These are phyloP conservation scores for Xiphophorus birchmanni DNA, from an alignment of 2,797 vertebrate genomes.

Conservation along the genomic window DNA sequence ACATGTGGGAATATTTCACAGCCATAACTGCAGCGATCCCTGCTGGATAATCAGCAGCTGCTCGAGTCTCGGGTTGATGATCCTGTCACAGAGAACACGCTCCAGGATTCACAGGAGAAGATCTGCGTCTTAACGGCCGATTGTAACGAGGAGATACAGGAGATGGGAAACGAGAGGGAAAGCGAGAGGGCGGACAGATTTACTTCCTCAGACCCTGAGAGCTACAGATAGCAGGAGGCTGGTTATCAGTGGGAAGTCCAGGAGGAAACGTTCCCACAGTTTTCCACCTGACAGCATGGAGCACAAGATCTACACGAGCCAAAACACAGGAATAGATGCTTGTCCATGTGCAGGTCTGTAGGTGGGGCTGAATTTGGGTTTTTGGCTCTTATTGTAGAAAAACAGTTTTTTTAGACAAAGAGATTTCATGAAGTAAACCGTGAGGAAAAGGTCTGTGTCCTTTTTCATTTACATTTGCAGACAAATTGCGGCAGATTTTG, in stretches of 20 bases:
- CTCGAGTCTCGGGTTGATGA: background rate
- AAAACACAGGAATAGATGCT: conserved; percentile 4
- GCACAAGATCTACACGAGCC: background rate
- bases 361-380: background rate
- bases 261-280: conserved; percentile 59
- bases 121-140: background rate
- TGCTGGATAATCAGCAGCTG: background rate
- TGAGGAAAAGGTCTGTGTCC: background rate
- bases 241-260: conserved; percentile 65
- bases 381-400: background rate
- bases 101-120: background rate
- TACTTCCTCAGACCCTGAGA: conserved; percentile 29
- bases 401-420: background rate
- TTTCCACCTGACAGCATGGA: conserved; percentile 27
- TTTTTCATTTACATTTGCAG: background rate
- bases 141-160: background rate
- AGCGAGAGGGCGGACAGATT: conserved; percentile 31
- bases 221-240: conserved; percentile 41
- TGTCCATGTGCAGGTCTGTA: background rate
- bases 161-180: background rate
- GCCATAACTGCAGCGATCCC: background rate
- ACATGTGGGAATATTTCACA: background rate
- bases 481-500: background rate
- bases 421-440: background rate
- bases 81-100: background rate